Base-by-base conservation (phyloP, 1,140 invertebrate species). In the Plectus sambesii region DNA sequence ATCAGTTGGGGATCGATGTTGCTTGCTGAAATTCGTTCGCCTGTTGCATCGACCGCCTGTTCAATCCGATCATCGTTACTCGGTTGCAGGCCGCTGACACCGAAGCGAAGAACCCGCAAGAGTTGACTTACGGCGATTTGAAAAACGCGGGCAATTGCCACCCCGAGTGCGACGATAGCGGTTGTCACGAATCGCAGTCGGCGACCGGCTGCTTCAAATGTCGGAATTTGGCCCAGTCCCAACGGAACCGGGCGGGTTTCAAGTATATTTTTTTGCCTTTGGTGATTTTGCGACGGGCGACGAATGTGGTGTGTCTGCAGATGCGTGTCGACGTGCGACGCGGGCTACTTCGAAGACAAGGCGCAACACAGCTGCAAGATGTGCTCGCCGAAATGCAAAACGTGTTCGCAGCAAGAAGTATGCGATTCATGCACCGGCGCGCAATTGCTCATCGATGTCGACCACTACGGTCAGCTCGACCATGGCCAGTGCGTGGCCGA, bases 191-290 rank as follows among this genome's bases (percentile, higher is more conserved):
- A 8, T 60, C 25, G 2, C 39, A 43, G 29, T 59, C 57, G 9
- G 43, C 56, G n/a, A 39, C 46, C 19, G 46, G 49, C 9, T 59
- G 53, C 37, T 56, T 57, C 39, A 39, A 56, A 2, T 66, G 63
- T 38, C 59, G 59, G 39, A 59, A 65, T 48, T 55, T 60, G 5
- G 66, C 62, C 9, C 61, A 67, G 37, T 48, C 65, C 0, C 43
- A 68, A 9, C 51, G 63, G 9, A 66, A 68, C 45, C 50, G 61
- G 17, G 63, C 60, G 23, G 63, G 65, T 30, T 66, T 68, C 51
- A 62, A 60, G 58, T 58, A 51, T 42, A n/a, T 49, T 1, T 33
- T 33, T 5, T 48, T 9, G 19, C 20, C 27, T 51, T 19, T 51
- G 22, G 51, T 30, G 24, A 19, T 53, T 15, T 25, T 2, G 3